Evolutionary conservation across 2,888 invertebrate species (phyloP), one percentile per base, ranked within the genome.

Genomic region (Xestobium rufovillosum): DNA sequence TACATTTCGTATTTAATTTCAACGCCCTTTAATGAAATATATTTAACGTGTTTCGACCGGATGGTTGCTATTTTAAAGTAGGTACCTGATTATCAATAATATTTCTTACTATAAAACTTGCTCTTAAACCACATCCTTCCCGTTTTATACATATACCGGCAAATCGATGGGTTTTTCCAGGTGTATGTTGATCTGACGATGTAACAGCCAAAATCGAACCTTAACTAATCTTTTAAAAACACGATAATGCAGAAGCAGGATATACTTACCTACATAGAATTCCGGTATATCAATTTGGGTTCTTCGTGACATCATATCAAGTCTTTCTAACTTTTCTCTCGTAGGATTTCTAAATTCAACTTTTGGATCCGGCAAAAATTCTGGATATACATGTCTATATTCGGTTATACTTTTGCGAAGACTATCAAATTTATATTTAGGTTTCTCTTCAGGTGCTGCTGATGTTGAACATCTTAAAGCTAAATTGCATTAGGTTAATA

Each of bases 141-240:
- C 92, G 71, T 49, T 86, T 75, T 49, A 96, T 95, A 57, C 98
- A 98, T 53, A 98, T 92, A 2, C 98, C 95, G 25, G 94, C 82
- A 71, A 95, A 92, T 57, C 80, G 76, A 55, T 80, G 88, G 0
- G 74, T 70, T 68, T 94, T 94, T 30, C 82, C 83, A 15, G 85
- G 80, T 2, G 90, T 78, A 70, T 91, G 86, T 3, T 73, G 75
- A 63, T 96, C 94, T 0, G 92, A 80, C 44, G 83, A 79, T 2
- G 84, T 86, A 0, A 96, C 91, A 17, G 90, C 85, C 58, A 97
- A 51, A 41, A 96, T 79, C 15, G 88, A 87, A 9, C 95, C 86
- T 85, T 57, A 15, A 69, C 44, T 11, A 19, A 31, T n/a, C n/a
- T n/a, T n/a, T n/a, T n/a, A n/a, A n/a, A n/a, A n/a, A n/a, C n/a